phyloP scores from a whole-genome alignment of 2,888 invertebrate species.

The Acanthosepion lycidas region DNA sequence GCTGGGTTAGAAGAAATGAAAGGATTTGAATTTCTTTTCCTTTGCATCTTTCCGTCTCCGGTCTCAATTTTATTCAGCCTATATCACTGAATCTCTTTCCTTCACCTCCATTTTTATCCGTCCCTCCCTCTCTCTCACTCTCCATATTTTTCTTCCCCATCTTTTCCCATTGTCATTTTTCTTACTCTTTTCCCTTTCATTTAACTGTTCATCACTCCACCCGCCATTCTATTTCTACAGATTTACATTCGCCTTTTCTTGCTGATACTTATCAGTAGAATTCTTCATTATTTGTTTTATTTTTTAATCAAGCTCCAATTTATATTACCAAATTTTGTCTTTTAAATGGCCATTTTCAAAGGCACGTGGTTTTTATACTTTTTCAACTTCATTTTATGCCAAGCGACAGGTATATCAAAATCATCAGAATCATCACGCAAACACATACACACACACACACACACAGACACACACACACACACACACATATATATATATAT shows the following conservation, averaged over 20 bases:
- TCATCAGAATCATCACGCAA: too few relatives aligned
- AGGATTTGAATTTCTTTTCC: background rate
- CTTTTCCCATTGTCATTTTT: too few relatives aligned
- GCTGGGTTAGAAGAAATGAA: background rate
- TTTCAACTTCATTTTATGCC: too few relatives aligned
- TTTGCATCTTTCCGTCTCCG: too few relatives aligned
- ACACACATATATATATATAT: background rate
- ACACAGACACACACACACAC: background rate
- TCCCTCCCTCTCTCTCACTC: background rate
- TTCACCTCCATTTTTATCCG: background rate
- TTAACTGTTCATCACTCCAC: background rate
- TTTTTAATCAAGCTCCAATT: too few relatives aligned
- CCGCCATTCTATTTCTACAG: background rate
- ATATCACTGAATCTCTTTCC: background rate
- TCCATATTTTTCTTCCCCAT: background rate
- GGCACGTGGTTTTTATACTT: too few relatives aligned
- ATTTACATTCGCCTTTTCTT: too few relatives aligned
- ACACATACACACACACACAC: background rate
- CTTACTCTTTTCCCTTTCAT: background rate
- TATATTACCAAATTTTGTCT: too few relatives aligned
- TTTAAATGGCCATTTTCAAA: too few relatives aligned
- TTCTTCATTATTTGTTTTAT: too few relatives aligned
- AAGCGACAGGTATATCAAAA: too few relatives aligned
- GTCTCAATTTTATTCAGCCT: background rate
- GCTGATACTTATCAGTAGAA: too few relatives aligned